Evolutionary conservation across 1,140 invertebrate species (phyloP).

Genomic region (Macrocentrus cingulum): DNA sequence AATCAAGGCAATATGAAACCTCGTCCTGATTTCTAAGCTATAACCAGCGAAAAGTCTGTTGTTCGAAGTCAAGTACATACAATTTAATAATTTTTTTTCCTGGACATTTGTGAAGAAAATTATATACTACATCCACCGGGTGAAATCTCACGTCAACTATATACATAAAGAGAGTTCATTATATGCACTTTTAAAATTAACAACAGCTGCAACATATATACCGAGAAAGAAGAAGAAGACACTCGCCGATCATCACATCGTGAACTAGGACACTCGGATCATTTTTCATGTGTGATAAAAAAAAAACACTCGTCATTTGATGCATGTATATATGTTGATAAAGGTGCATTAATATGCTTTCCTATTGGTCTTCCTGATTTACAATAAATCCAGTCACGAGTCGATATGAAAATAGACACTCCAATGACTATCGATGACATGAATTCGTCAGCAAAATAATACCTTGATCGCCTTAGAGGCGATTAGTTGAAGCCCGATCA

Average conservation of each 20-base stretch:
- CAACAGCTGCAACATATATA: not conserved
- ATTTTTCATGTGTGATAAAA: conserved; percentile 13
- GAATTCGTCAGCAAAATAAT: too few relatives aligned
- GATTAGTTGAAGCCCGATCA: too few relatives aligned
- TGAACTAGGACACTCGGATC: conserved; percentile 1
- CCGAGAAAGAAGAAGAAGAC: not conserved
- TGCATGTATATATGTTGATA: too few relatives aligned
- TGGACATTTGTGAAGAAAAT: conserved; percentile 4
- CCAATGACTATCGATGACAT: too few relatives aligned
- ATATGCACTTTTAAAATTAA: conserved; percentile 13
- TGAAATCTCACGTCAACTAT: not conserved
- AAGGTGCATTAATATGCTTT: not conserved
- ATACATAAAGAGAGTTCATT: conserved; percentile 15
- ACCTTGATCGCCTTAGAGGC: too few relatives aligned
- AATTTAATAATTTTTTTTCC: conserved; percentile 6
- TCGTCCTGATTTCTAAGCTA: conserved; percentile 13
- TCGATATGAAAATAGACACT: too few relatives aligned
- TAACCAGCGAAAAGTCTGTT: not conserved
- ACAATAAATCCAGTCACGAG: too few relatives aligned
- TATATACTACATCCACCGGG: conserved; percentile 3
- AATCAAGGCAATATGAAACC: conserved; percentile 1
- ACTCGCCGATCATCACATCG: not conserved
- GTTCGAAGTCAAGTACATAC: too few relatives aligned
- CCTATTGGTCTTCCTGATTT: too few relatives aligned
- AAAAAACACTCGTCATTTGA: too few relatives aligned